Evolutionary conservation across 1,140 invertebrate genomes (phyloP), one percentile per base, ranked within the genome.

Genomic region (Arctopsyche grandis): DNA sequence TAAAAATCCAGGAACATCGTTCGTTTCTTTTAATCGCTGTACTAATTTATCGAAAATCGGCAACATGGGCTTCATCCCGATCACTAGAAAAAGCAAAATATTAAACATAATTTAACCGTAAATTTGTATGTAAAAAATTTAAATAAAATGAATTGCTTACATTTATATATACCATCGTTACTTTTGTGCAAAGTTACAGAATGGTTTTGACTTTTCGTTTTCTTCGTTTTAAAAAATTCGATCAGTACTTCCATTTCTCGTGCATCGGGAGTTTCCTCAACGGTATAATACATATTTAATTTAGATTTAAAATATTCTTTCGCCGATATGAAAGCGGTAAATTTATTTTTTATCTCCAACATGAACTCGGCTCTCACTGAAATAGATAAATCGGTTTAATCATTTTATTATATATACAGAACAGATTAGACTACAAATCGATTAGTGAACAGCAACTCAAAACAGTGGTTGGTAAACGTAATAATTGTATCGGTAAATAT

Each of bases 191-290:
- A 75, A 9, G 75, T 78, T 12, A 82, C 52, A 9, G 66, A 80
- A 74, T 82, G 46, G 12, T 70, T 78, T 71, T 70, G 70, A 66
- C 38, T 77, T n/a, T 75, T 78, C 60, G 19, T 26, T 46, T 76
- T 77, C 44, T 77, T 79, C 14, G 77, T 56, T 26, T 71, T 82
- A 77, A 82, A 82, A 56, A 82, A 82, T 60, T 82, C 63, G 9
- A 81, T 26, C 10, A 60, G 43, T 14, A 81, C 56, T n/a, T 43
- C 66, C 9, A 69, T 77, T 9, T 81, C 75, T 9, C 79, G 70
- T 0, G 44, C 56, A 38, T 80, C 77, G 1, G 77, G 44, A 16
- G 44, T 9, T 10, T 71, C 78, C 58, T 81, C 77, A 5, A 80
- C 74, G 0, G 77, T 69, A 60, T 79, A 81, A 48, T 82, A 81